Percentiles rank a stretch among this genome's conserved stretches.
These are phyloP conservation scores for Ictalurus furcatus DNA, from an alignment of 2,113 vertebrate species.

Conservation along the genomic window DNA sequence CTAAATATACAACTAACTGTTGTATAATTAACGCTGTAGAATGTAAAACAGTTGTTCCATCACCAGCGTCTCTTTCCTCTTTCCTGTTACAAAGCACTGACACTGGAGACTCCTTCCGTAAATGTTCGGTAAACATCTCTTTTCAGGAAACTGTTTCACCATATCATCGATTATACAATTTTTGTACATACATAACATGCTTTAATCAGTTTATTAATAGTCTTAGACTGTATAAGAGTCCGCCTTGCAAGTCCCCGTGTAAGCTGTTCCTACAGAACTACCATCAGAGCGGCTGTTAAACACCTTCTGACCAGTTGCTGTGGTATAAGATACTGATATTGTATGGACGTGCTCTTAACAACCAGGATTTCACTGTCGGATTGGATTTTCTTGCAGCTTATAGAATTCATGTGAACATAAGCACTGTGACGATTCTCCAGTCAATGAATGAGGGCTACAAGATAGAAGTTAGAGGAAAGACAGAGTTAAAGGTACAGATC, in stretches of 20 bases:
- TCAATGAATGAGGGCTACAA: slow-evolving; percentile 85
- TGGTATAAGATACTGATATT: not conserved
- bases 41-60: not conserved
- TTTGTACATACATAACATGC: not conserved
- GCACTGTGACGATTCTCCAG: slow-evolving; percentile 81
- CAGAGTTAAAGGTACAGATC: slow-evolving; percentile 84
- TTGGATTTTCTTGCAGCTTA: slow-evolving; percentile 76
- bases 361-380: slow-evolving; percentile 1
- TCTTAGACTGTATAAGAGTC: not conserved
- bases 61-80: not conserved
- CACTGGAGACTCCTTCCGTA: not conserved
- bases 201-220: not conserved
- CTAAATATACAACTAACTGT: not conserved
- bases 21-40: not conserved
- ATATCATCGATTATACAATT: not conserved
- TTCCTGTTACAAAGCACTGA: not conserved
- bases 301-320: not conserved
- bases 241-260: not conserved
- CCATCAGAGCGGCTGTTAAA: not conserved
- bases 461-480: slow-evolving; percentile 84
- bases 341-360: not conserved
- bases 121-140: not conserved
- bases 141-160: not conserved
- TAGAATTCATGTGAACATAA: slow-evolving; percentile 88
- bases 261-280: not conserved